Percentiles rank a stretch among this genome's conserved stretches.
Conservation (phyloP, 2,888 invertebrate species). For the Augiades crinisus region DNA sequence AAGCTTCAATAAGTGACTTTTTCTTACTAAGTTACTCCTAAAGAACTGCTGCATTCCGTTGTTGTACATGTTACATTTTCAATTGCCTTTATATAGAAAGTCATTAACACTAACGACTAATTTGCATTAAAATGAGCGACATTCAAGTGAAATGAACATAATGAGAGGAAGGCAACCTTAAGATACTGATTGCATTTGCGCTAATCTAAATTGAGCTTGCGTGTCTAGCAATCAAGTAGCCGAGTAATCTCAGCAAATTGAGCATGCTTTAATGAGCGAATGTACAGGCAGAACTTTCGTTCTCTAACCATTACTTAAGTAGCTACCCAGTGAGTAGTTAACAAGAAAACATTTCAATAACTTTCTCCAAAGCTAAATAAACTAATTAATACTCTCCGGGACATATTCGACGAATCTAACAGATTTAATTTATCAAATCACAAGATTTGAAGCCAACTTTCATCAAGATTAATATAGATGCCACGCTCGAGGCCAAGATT, state of each 20-base stretch:
- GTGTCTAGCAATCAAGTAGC: slow-evolving; percentile 14
- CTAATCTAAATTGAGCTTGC: slow-evolving; percentile 18
- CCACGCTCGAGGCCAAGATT: slow-evolving; percentile 27
- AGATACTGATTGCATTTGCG: slow-evolving; percentile 5
- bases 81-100: no score
- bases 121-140: no score
- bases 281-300: slow-evolving; percentile 14
- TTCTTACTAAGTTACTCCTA: no score
- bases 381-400: neutral
- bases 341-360: slow-evolving; percentile 9
- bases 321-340: neutral
- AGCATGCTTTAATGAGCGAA: slow-evolving; percentile 17
- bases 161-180: no score
- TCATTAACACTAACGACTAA: no score
- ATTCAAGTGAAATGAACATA: no score
- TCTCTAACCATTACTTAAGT: slow-evolving; percentile 21
- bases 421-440: neutral
- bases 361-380: neutral
- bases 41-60: no score
- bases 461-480: slow-evolving; percentile 20
- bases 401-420: neutral
- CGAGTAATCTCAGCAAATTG: slow-evolving; percentile 2
- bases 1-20: no score
- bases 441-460: slow-evolving; percentile 22
- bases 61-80: no score